Base-by-base conservation (phyloP, 2,113 vertebrate genomes). In the Sciurus niger region DNA sequence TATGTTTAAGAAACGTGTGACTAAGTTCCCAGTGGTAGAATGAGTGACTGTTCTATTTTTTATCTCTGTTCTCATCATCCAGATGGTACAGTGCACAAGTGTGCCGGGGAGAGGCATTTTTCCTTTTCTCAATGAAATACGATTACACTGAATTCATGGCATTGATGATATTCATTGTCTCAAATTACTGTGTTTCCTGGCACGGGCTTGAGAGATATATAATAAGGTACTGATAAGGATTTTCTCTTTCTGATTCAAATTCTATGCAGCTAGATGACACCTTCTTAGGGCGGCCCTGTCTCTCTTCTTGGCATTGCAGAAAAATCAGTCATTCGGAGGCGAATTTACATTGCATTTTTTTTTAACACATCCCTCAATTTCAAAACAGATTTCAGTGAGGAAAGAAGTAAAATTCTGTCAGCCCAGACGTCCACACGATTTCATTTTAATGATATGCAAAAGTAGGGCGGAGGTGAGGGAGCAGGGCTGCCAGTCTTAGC, bases 101-200 rank as follows among this genome's bases (percentile, higher is more conserved):
- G 17, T 58, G 88, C 18, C 2, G 12, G 77, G 51, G 25, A 89
- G 67, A 91, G 48, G 72, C 60, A 25, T 48, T 74, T 92, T 93
- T 70, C n/a, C 76, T 83, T 89, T 90, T 92, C 79, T 94, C 95
- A 92, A 37, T 95, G 91, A 95, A 97, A 79, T 70, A 60, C 58
- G 87, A 55, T 92, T 89, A 92, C 48, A 67, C 10, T 24, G 53
- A 60, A 94, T 97, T 90, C 76, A 92, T n/a, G 48, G 70, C 88
- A 70, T 28, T 84, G 93, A 93, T 88, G 55, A 34, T 86, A 30
- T 76, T 83, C 95, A 90, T 84, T 67, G 89, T 93, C 65, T 77
- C 82, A 90, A 51, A 94, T 90, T 20, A 68, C 85, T 37, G 46
- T 24, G 60, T 58, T 95, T 96, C 34, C 77, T 37, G 65, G 48